A percentile compares a stretch with the other conserved stretches of the same genome.
Conservation (phyloP, 2,113 vertebrate species). For the Rhinopomastus cyanomelas region DNA sequence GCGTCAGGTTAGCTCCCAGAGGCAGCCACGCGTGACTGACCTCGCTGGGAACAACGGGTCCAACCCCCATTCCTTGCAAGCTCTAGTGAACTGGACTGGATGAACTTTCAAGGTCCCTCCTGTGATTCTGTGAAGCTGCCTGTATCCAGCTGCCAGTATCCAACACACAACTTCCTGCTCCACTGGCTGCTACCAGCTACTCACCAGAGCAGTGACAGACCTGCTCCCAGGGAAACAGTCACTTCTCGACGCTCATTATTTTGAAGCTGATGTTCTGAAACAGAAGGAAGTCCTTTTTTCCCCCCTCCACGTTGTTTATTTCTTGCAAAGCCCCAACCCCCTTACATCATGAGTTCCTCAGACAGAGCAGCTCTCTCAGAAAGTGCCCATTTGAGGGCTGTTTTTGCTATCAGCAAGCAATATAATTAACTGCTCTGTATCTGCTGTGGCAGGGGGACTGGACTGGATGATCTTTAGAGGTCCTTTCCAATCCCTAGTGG, state of each 20-base stretch:
- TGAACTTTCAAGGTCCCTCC: no score
- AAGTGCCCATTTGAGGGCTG: neutral
- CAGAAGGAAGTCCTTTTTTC: neutral
- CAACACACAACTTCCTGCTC: no score
- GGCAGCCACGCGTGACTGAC: accelerated
- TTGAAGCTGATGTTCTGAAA: neutral
- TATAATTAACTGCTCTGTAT: neutral
- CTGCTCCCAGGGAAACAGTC: neutral
- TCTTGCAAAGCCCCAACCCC: neutral
- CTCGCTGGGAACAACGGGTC: accelerated
- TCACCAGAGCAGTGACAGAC: neutral
- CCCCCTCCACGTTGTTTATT: neutral
- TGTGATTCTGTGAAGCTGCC: neutral
- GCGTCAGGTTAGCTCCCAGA: no score
- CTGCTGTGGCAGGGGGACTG: no score
- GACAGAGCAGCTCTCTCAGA: neutral
- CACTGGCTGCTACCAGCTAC: neutral
- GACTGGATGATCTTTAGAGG: no score
- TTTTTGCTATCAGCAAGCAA: neutral
- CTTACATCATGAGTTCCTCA: neutral
- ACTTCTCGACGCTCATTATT: accelerated
- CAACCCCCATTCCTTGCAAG: neutral
- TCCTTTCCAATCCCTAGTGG: no score
- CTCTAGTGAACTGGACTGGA: no score
- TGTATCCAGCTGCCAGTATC: no score